Evolutionary conservation across 2,888 invertebrate species (phyloP).

Genomic region (Phasia obesa): DNA sequence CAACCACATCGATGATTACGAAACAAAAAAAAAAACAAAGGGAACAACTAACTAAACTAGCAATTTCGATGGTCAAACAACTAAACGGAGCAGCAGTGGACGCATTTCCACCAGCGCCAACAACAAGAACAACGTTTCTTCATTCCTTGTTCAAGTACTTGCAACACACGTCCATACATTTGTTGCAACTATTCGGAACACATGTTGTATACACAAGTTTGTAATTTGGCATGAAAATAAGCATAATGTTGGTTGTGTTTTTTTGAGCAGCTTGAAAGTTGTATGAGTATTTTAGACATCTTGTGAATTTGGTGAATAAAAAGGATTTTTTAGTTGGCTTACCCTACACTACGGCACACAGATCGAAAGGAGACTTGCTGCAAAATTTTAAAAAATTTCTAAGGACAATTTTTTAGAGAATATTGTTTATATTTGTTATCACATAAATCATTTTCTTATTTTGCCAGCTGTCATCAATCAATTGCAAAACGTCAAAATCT

Average conservation of each 20-base stretch:
- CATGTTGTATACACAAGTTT: slow-evolving; percentile 64
- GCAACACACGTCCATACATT: slow-evolving; percentile 35
- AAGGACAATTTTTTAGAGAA: too few species aligned
- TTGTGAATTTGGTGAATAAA: slow-evolving; percentile 11
- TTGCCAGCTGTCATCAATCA: too few species aligned
- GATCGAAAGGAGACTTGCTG: background rate
- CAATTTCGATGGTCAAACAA: slow-evolving; percentile 52
- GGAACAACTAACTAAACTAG: slow-evolving; percentile 7
- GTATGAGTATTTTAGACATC: background rate
- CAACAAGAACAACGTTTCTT: slow-evolving; percentile 19
- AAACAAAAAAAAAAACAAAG: background rate
- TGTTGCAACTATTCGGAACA: slow-evolving; percentile 67
- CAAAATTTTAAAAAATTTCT: too few species aligned
- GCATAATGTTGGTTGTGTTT: slow-evolving; percentile 16
- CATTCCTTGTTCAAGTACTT: slow-evolving; percentile 14
- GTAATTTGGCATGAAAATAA: slow-evolving; percentile 46
- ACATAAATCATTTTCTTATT: too few species aligned
- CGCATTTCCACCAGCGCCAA: slow-evolving; percentile 45
- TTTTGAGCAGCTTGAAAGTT: background rate
- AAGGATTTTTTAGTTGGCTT: slow-evolving; percentile 1
- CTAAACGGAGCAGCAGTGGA: slow-evolving; percentile 26
- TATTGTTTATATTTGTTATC: too few species aligned
- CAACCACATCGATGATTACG: slow-evolving; percentile 39
- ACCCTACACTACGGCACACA: background rate
- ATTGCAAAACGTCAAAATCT: too few species aligned